Evolutionary conservation across 2,888 invertebrate species (phyloP).

Genomic region (Diaprepes abbreviatus): DNA sequence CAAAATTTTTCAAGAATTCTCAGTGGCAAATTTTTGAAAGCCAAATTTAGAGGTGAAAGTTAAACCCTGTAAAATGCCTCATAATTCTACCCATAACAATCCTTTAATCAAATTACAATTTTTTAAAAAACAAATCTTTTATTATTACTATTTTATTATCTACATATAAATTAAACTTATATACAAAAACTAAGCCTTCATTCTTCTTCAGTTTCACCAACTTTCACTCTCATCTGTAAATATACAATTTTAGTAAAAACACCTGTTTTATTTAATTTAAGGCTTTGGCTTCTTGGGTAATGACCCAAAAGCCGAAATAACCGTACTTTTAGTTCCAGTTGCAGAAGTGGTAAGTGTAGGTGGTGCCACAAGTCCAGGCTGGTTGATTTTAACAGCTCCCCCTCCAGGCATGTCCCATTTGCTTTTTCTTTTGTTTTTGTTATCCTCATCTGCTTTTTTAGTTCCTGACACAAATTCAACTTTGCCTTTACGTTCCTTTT

Average conservation of each 20-base stretch:
- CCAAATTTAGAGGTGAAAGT: too few relatives aligned
- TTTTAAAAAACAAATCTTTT: neutral
- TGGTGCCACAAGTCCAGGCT: slow-evolving; percentile 76
- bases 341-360: slow-evolving; percentile 84
- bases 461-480: slow-evolving; percentile 85
- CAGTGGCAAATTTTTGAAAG: too few relatives aligned
- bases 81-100: too few relatives aligned
- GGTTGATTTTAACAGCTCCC: slow-evolving; percentile 72
- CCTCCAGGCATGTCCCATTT: slow-evolving; percentile 93
- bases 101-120: too few relatives aligned
- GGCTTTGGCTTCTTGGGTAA: slow-evolving; percentile 83
- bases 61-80: too few relatives aligned
- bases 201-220: slow-evolving; percentile 24
- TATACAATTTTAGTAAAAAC: slow-evolving; percentile 18
- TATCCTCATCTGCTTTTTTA: slow-evolving; percentile 79
- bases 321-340: slow-evolving; percentile 91
- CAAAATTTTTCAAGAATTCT: too few relatives aligned
- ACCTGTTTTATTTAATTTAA: neutral
- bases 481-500: slow-evolving; percentile 89
- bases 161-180: too few relatives aligned
- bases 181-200: slow-evolving; percentile 14
- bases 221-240: slow-evolving; percentile 26
- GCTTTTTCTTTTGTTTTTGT: slow-evolving; percentile 87
- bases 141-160: neutral
- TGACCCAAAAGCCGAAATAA: slow-evolving; percentile 94